Percentiles rank a stretch among this genome's conserved stretches.
Conservation (phyloP, 2,888 invertebrate genomes). For the Rhamphomyia laevipes region DNA sequence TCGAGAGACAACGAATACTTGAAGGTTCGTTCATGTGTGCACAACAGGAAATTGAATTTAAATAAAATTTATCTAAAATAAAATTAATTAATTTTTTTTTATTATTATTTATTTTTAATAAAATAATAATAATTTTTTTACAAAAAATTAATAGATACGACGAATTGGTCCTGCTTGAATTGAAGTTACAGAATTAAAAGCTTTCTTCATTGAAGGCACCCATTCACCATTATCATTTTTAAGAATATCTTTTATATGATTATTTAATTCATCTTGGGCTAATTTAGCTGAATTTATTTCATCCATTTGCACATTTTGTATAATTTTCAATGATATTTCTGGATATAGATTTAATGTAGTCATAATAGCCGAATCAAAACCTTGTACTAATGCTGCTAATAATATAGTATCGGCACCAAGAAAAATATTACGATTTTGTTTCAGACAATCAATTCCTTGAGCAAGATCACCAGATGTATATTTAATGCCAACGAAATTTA, state of each 20-base stretch:
- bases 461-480: conserved; percentile 63
- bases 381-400: conserved; percentile 52
- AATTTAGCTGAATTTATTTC: conserved; percentile 9
- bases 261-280: conserved; percentile 12
- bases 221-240: conserved; percentile 16
- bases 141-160: neutral
- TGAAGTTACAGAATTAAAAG: conserved; percentile 12
- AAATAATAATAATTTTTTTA: neutral
- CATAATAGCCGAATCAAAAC: conserved; percentile 60
- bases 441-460: conserved; percentile 50
- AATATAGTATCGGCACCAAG: conserved; percentile 54
- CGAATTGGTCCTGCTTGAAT: conserved; percentile 14
- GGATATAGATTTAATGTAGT: conserved; percentile 59
- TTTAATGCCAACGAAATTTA: conserved; percentile 72
- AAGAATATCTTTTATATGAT: conserved; percentile 12
- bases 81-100: no score
- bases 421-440: conserved; percentile 44
- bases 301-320: conserved; percentile 38
- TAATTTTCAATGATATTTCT: conserved; percentile 43
- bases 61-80: no score
- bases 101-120: no score
- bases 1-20: no score
- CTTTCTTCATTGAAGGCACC: conserved; percentile 19
- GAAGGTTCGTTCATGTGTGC: no score
- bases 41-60: no score